Base-by-base conservation (phyloP, 2,113 vertebrate species). In the Taurulus bubalis region DNA sequence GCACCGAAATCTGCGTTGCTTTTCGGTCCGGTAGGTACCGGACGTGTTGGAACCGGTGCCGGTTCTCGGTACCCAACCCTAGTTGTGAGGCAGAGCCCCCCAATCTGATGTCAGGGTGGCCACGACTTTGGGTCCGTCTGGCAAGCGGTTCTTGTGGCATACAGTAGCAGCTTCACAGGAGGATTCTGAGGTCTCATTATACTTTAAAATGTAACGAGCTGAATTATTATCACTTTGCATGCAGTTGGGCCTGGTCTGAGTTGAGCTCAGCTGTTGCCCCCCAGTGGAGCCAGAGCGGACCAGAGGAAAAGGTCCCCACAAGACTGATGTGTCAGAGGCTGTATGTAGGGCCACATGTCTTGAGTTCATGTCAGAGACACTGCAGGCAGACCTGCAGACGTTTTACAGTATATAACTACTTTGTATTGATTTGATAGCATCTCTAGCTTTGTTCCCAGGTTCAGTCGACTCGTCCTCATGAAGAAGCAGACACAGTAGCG, bases 251-350 rank as follows among this genome's bases (percentile, higher is more conserved):
- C 22, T 53, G 51, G 22, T n/a, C 36, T 38, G 30, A 55, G 34
- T 2, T 53, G 51, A 42, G 20, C 34, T 64, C 49, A 30, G 22
- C 26, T 60, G 36, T 40, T 24, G 47, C n/a, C 10, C 49, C 34
- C 58, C 47, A 62, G 11, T 51, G 6, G n/a, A 65, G 58, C 60
- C 49, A 47, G 77, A 42, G 12, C 20, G 56, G 69, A 67, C 22
- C 62, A 34, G 47, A 56, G 49, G 14, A 63, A 71, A 15, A 24
- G 63, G 75, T 60, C 79, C 56, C n/a, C 18, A 62, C 4, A 45
- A 51, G 80, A 80, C 3, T 16, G 51, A 83, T 80, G 67, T 32
- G 65, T 72, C 58, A 42, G 71, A 63, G 67, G 80, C 76, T 80
- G 77, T 69, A 62, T 71, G 68, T 8, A 24, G 30, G 20, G 26